Base-by-base conservation (phyloP, 2,888 invertebrate species). In the Melipona bicolor region DNA sequence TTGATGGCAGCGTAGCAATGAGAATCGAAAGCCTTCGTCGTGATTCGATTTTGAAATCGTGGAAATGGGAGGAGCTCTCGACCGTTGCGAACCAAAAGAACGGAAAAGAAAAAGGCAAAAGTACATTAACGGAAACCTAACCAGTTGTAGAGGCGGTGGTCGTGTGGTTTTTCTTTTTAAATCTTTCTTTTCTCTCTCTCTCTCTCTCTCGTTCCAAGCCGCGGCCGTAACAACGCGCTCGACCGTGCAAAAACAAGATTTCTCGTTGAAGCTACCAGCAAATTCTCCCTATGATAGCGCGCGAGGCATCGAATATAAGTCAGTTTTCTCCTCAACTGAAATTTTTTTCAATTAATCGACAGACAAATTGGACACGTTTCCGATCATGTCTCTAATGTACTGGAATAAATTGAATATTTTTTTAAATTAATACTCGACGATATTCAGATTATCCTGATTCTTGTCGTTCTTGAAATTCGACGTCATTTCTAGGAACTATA, bases 91-190 rank as follows among this genome's bases (percentile, higher is more conserved):
- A 5, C 5, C 56, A 5, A 15, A 59, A n/a, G n/a, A 59, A 59
- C 56, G n/a, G 56, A 59, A n/a, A 59, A n/a, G 56, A 4, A n/a
- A 59, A n/a, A n/a, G 56, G 56, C 56, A 59, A 59, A 59, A 24
- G 56, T n/a, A n/a, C 56, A 15, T 56, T 56, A 59, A 59, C 56
- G 56, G 56, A 59, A 59, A 59, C 56, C n/a, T 59, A n/a, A 59
- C 56, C 56, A 59, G 56, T 59, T 59, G n/a, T n/a, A 13, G 56
- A 59, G 56, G 15, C 21, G 0, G 56, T n/a, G n/a, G n/a, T 21
- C 61, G 24, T 6, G 24, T 61, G 9, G 19, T 17, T 61, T 27
- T 61, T 24, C 17, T 61, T 27, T 61, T 61, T 27, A 9, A 61
- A 59, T 56, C n/a, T 32, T 32, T 32, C 32, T 32, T 32, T 4